Conservation (phyloP, 1,140 invertebrate genomes). For the Gerris buenoi region DNA sequence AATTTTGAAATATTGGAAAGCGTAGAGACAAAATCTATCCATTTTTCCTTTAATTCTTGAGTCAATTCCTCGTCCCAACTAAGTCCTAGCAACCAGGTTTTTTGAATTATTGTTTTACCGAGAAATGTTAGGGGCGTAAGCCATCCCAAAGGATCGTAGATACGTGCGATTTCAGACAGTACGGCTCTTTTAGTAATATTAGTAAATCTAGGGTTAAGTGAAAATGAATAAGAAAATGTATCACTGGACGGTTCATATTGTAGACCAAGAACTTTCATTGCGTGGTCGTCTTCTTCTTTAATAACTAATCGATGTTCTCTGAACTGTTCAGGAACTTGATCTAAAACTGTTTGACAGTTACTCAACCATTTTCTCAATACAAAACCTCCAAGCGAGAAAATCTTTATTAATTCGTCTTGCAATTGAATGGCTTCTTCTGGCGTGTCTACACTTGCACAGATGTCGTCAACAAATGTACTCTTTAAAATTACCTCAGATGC, state of each 20-base stretch:
- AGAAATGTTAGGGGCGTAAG: not conserved
- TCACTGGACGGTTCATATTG: not conserved
- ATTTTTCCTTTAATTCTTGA: not conserved
- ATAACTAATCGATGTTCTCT: not conserved
- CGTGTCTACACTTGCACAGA: conserved; percentile 25
- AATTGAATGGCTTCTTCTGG: conserved; percentile 16
- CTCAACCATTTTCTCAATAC: conserved; percentile 17
- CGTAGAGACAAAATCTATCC: not conserved
- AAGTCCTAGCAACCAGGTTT: not conserved
- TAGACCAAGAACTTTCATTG: conserved; percentile 2
- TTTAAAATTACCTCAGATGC: not conserved
- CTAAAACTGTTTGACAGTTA: conserved; percentile 6
- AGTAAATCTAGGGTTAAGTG: not conserved
- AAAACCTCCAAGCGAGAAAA: conserved; percentile 12
- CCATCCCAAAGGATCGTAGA: conserved; percentile 5
- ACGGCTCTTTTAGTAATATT: conserved; percentile 3
- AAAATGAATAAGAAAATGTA: not conserved
- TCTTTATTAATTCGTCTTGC: conserved; percentile 11
- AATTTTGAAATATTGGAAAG: not conserved
- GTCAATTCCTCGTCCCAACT: not conserved
- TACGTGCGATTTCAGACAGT: not conserved
- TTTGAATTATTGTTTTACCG: not conserved
- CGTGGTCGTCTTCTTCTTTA: not conserved
- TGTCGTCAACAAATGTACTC: conserved; percentile 33
- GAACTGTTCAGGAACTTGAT: not conserved